Percentiles rank a stretch among this genome's conserved stretches.
These are phyloP conservation scores for Nothocercus nigrocapillus DNA, from an alignment of 2,113 vertebrate species.

Conservation along the genomic window DNA sequence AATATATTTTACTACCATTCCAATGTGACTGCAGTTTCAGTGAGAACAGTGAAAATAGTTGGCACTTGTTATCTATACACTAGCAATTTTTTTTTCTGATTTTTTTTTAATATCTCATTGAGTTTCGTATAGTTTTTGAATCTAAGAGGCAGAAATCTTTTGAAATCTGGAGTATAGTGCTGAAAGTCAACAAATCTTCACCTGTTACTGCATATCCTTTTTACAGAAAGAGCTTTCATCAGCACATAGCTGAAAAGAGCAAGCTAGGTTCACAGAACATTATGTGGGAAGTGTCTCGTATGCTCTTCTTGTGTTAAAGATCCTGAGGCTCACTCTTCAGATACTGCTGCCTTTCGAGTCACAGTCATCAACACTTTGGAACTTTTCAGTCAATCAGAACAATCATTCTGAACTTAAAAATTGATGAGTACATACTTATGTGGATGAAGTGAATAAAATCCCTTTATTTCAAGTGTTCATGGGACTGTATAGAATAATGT, in stretches of 20 bases:
- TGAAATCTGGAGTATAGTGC: not conserved
- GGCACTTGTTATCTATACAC: not conserved
- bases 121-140: not conserved
- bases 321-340: not conserved
- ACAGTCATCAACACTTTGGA: not conserved
- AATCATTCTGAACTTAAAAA: not conserved
- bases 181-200: not conserved
- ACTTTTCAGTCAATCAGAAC: not conserved
- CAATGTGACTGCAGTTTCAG: not conserved
- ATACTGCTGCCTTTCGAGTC: not conserved
- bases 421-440: accelerated
- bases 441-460: not conserved
- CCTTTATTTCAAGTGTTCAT: not conserved
- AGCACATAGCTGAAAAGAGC: not conserved
- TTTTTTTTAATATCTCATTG: not conserved
- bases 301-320: not conserved
- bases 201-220: not conserved
- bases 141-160: not conserved
- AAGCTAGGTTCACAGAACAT: not conserved
- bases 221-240: slow-evolving; percentile 1
- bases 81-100: not conserved
- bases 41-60: not conserved
- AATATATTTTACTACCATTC: not conserved
- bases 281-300: not conserved
- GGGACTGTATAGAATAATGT: not conserved